phyloP scores from a whole-genome alignment of 2,797 vertebrate species.

The Typhlichthys eigenmanni region DNA sequence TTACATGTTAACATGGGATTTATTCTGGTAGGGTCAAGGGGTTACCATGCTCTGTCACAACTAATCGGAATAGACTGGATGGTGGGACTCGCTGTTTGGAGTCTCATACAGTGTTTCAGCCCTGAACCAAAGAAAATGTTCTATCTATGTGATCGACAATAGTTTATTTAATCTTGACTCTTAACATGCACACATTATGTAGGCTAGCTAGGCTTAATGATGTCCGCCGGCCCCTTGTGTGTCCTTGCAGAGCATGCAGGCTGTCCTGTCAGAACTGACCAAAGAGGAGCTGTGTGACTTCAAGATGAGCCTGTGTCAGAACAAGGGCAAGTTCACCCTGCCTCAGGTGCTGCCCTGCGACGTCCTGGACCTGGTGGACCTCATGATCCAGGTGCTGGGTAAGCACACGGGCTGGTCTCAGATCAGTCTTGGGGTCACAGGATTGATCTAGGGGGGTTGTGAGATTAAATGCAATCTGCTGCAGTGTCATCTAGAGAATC shows the following conservation, averaged over 20 bases:
- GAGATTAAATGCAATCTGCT: background rate
- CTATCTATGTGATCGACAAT: too few relatives aligned
- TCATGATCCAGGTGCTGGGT: constrained; percentile 61
- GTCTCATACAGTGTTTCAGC: too few relatives aligned
- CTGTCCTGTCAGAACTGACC: constrained; percentile 15
- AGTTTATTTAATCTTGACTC: too few relatives aligned
- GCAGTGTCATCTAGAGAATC: too few relatives aligned
- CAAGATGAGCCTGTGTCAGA: constrained; percentile 38
- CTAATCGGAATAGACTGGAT: too few relatives aligned
- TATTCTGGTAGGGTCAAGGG: too few relatives aligned
- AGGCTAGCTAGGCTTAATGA: background rate
- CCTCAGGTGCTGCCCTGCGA: constrained; percentile 49
- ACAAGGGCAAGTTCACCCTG: constrained; percentile 8
- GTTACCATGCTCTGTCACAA: too few relatives aligned
- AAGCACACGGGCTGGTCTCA: constrained; percentile 16
- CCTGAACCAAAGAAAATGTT: too few relatives aligned
- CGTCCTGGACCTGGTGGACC: constrained; percentile 71
- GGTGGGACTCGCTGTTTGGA: too few relatives aligned
- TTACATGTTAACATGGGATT: too few relatives aligned
- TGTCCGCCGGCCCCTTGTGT: background rate
- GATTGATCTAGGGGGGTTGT: background rate
- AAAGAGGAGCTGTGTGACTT: constrained; percentile 41
- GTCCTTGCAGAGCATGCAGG: constrained; percentile 59
- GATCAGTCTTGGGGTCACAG: background rate
- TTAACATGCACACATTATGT: too few relatives aligned